Conservation (phyloP, 2,113 vertebrate genomes). For the Melanotaenia duboulayi region DNA sequence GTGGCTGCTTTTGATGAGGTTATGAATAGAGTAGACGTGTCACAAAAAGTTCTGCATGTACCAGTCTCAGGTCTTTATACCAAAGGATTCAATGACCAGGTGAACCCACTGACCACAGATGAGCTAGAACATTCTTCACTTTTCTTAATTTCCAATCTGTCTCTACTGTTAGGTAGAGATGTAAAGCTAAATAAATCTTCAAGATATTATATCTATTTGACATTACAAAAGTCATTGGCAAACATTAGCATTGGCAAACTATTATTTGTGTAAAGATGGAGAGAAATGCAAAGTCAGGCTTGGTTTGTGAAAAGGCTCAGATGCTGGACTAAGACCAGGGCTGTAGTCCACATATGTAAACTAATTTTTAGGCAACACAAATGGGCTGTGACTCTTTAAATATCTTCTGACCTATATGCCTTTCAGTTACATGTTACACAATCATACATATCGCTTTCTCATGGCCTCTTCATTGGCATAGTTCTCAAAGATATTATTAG, state of each 20-base stretch:
- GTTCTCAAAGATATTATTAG: conserved; percentile 5
- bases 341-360: conserved; percentile 22
- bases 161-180: too few relatives aligned
- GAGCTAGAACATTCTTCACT: too few relatives aligned
- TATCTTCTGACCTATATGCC: conserved; percentile 47
- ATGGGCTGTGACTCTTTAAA: conserved; percentile 43
- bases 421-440: conserved; percentile 30
- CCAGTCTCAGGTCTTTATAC: not conserved
- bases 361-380: conserved; percentile 31
- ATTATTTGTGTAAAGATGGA: not conserved
- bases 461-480: not conserved
- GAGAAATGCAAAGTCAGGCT: not conserved
- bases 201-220: too few relatives aligned
- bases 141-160: too few relatives aligned
- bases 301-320: not conserved
- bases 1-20: conserved; percentile 17
- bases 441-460: conserved; percentile 23
- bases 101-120: too few relatives aligned
- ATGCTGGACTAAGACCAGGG: not conserved
- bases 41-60: not conserved
- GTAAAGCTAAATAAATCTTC: too few relatives aligned
- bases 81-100: not conserved
- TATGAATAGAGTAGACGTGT: conserved; percentile 48
- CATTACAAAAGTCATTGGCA: too few relatives aligned
- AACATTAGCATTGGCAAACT: too few relatives aligned